Conservation (phyloP, 2,113 vertebrate species). For the Vanacampus margaritifer region DNA sequence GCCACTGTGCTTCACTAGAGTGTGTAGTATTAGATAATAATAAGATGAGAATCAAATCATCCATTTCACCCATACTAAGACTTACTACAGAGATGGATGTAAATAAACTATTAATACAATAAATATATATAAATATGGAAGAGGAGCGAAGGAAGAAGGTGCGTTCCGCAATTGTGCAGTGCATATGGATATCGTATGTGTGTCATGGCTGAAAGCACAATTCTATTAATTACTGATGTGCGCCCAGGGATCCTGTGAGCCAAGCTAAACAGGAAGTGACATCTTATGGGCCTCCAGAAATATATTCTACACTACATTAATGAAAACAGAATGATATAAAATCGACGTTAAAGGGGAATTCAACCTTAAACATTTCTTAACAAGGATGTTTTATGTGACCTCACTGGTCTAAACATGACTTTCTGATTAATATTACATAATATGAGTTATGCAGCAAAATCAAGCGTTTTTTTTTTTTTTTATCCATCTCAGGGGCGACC, state of each 20-base stretch:
- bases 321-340: conserved; percentile 21
- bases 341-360: too few species aligned
- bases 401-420: too few species aligned
- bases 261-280: conserved; percentile 45
- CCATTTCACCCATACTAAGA: too few species aligned
- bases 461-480: too few species aligned
- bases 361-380: too few species aligned
- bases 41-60: neutral
- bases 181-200: conserved; percentile 42
- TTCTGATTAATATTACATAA: too few species aligned
- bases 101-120: neutral
- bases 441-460: too few species aligned
- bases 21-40: neutral
- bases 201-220: conserved; percentile 32
- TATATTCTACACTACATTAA: conserved; percentile 25
- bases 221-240: conserved; percentile 50
- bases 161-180: conserved; percentile 3
- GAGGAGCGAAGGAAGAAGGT: neutral
- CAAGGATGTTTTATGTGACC: too few species aligned
- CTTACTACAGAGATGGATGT: neutral
- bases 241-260: conserved; percentile 16
- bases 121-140: too few species aligned
- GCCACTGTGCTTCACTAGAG: conserved; percentile 36
- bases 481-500: too few species aligned
- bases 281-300: conserved; percentile 40